A percentile compares a stretch with the other conserved stretches of the same genome.
Evolutionary conservation across 2,113 vertebrate genomes (phyloP).

Genomic region (Mohoua ochrocephala): DNA sequence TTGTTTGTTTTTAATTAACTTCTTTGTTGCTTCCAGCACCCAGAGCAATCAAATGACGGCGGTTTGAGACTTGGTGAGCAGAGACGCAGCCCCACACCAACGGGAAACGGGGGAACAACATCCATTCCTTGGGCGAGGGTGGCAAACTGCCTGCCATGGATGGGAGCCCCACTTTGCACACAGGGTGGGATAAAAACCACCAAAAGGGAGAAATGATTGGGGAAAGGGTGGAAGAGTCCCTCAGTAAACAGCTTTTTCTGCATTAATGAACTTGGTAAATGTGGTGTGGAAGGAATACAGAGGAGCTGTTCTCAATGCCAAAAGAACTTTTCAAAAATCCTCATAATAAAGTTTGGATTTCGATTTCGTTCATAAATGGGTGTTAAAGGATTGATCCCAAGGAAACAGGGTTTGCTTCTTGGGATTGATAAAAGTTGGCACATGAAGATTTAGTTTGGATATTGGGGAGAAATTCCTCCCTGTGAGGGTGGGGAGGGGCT

Average conservation of each 20-base stretch:
- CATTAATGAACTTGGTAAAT: background rate
- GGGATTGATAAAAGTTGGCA: background rate
- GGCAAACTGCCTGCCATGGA: rapidly evolving
- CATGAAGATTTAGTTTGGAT: background rate
- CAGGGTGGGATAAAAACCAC: background rate
- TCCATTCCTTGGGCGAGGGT: background rate
- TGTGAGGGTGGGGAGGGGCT: background rate
- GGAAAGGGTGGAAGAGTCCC: background rate
- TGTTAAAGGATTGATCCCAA: background rate
- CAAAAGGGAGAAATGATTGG: background rate
- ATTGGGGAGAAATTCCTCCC: rapidly evolving
- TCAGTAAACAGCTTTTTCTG: background rate
- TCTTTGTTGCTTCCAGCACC: background rate
- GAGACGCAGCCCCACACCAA: background rate
- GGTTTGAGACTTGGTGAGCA: background rate
- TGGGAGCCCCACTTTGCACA: rapidly evolving
- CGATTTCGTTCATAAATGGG: background rate
- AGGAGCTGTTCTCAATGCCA: background rate
- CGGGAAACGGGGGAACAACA: background rate
- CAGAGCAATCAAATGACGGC: background rate
- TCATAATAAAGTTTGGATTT: background rate
- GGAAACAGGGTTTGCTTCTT: background rate
- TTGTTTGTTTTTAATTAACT: slow-evolving; percentile 29
- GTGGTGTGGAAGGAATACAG: background rate
- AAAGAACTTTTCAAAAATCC: background rate